Conservation (phyloP, 2,797 vertebrate species). For the Esox masquinongy region DNA sequence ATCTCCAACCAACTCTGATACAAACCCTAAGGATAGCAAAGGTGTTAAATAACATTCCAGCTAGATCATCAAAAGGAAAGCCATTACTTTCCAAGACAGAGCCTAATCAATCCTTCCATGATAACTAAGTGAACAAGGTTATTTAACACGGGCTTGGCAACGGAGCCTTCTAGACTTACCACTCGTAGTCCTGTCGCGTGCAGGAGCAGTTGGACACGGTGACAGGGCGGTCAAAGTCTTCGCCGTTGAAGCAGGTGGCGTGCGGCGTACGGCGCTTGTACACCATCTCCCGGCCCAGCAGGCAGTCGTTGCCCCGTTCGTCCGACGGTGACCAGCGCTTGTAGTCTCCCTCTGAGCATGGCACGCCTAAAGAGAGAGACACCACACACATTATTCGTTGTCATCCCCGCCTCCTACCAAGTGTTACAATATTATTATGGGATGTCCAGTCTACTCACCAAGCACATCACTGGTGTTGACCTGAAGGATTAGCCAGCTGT, state of each 20-base stretch:
- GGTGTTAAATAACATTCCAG: not conserved
- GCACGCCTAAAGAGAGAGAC: constrained; percentile 80
- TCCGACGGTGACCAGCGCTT: constrained; percentile 97
- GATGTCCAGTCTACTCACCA: constrained; percentile 70
- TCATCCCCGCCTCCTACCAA: too few species aligned
- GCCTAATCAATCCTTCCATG: not conserved
- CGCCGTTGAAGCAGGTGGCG: constrained; percentile 94
- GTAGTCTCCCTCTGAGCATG: constrained; percentile 93
- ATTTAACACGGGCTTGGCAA: not conserved
- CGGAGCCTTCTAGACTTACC: constrained; percentile 66
- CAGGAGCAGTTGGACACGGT: constrained; percentile 94
- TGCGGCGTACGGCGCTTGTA: constrained; percentile 94
- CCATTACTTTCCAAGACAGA: not conserved
- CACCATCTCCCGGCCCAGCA: constrained; percentile 89
- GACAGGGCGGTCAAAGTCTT: constrained; percentile 94
- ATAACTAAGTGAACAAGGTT: not conserved
- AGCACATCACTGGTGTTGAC: constrained; percentile 91
- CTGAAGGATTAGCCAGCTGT: constrained; percentile 98
- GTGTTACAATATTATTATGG: not conserved
- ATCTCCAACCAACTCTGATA: not conserved
- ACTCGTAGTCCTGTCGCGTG: constrained; percentile 94
- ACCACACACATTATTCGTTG: not conserved
- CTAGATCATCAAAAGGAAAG: not conserved
- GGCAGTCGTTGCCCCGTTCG: constrained; percentile 90
- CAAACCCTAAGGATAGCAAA: not conserved